Percentiles rank a stretch among this genome's conserved stretches.
These are phyloP conservation scores for Campoplex capitator DNA, from an alignment of 2,888 invertebrate genomes.

Conservation along the genomic window DNA sequence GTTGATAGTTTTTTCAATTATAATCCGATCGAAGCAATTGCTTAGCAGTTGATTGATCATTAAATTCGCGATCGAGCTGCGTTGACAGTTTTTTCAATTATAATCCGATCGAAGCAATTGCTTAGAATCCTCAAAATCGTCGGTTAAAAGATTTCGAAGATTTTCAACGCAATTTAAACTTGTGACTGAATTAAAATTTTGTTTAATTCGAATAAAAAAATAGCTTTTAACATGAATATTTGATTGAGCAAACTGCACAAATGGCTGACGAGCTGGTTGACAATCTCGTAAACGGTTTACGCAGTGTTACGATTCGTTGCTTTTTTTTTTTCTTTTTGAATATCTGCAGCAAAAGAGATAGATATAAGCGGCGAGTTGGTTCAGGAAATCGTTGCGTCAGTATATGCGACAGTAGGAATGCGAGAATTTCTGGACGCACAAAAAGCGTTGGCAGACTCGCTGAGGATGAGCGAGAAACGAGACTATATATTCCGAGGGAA, in stretches of 20 bases:
- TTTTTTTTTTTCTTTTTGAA: too few species aligned
- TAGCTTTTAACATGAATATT: too few species aligned
- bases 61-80: too few species aligned
- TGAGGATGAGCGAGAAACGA: slow-evolving; percentile 1
- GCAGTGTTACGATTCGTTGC: neutral
- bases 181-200: too few species aligned
- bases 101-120: neutral
- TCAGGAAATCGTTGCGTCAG: slow-evolving; percentile 31
- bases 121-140: neutral
- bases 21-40: neutral
- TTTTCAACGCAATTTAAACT: too few species aligned
- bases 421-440: slow-evolving; percentile 22
- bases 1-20: neutral
- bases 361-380: neutral
- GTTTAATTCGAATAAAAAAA: too few species aligned
- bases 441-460: slow-evolving; percentile 33
- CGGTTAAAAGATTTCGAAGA: too few species aligned
- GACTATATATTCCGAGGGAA: slow-evolving; percentile 13
- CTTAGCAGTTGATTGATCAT: neutral
- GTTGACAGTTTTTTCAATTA: neutral
- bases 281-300: neutral
- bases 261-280: too few species aligned
- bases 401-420: slow-evolving; percentile 12
- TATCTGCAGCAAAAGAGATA: too few species aligned
- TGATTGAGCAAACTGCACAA: neutral